phyloP scores from a whole-genome alignment of 1,140 invertebrate genomes.

The Zaprionus davidi region DNA sequence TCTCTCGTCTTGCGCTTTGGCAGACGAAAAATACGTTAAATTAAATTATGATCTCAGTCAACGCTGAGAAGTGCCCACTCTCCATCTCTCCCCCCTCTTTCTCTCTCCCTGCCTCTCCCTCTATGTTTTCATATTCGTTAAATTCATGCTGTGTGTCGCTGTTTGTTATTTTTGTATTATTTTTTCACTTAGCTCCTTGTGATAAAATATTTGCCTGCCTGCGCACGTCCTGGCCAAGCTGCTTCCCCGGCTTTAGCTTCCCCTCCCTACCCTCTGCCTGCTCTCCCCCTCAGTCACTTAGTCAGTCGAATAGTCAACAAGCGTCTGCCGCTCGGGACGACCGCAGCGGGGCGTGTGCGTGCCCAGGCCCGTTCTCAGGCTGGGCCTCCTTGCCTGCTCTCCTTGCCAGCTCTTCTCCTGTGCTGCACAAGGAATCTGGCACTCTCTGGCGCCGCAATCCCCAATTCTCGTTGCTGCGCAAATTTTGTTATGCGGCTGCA shows the following conservation, averaged over 20 bases:
- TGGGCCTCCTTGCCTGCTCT: background rate
- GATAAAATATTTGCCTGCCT: slow-evolving; percentile 71
- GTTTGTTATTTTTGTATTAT: slow-evolving; percentile 39
- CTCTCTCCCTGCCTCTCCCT: background rate
- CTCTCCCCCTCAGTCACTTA: slow-evolving; percentile 41
- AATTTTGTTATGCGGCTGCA: slow-evolving; percentile 81
- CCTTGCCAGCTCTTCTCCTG: background rate
- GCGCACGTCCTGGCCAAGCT: slow-evolving; percentile 55
- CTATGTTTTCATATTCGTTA: slow-evolving; percentile 71
- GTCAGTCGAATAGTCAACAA: slow-evolving; percentile 43
- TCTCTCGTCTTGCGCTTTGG: slow-evolving; percentile 68
- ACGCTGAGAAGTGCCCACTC: slow-evolving; percentile 5
- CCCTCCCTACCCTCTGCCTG: background rate
- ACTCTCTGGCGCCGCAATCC: slow-evolving; percentile 7
- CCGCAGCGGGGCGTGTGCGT: slow-evolving; percentile 38
- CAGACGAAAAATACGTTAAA: slow-evolving; percentile 78
- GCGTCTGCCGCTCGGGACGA: slow-evolving; percentile 17
- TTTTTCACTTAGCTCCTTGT: slow-evolving; percentile 68
- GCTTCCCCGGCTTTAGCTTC: no score
- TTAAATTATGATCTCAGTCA: slow-evolving; percentile 80
- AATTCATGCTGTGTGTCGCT: slow-evolving; percentile 65
- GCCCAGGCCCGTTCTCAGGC: background rate
- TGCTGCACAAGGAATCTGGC: no score
- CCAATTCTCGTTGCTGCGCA: slow-evolving; percentile 26
- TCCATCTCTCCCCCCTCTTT: background rate